Conservation (phyloP, 2,113 vertebrate species). For the Ceyx cyanopectus region DNA sequence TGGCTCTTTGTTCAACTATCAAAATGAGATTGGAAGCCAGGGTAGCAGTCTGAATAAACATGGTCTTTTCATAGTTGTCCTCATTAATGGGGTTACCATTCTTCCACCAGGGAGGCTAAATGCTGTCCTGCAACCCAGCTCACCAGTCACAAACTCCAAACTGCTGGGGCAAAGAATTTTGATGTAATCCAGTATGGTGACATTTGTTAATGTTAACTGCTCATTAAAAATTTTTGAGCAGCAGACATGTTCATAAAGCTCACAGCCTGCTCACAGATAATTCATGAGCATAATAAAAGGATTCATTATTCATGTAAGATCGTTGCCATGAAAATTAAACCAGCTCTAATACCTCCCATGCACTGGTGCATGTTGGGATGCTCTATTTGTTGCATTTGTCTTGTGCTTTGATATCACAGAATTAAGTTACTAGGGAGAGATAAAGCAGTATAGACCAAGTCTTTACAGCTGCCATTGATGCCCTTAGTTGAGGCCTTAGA, state of each 20-base stretch:
- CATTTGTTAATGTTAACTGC: conserved; percentile 32
- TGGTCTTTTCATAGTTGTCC: background rate
- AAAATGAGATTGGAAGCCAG: background rate
- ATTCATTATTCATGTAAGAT: conserved; percentile 65
- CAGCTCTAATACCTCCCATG: conserved; percentile 30
- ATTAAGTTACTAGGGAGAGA: conserved; percentile 29
- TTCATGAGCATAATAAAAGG: conserved; percentile 65
- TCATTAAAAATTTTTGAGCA: conserved; percentile 50
- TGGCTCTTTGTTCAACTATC: conserved; percentile 2
- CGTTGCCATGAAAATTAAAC: conserved; percentile 58
- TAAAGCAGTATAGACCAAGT: background rate
- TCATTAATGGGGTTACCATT: background rate
- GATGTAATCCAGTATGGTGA: background rate
- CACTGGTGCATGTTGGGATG: background rate
- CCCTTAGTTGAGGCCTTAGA: background rate
- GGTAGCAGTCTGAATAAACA: background rate
- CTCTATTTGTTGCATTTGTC: conserved; percentile 49
- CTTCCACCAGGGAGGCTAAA: background rate
- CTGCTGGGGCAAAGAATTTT: background rate
- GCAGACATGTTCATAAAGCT: conserved; percentile 54
- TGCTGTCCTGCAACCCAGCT: background rate
- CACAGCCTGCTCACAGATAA: conserved; percentile 52
- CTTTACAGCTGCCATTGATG: background rate
- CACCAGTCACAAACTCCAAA: background rate
- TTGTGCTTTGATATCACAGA: conserved; percentile 8